Conservation (phyloP, 2,797 vertebrate species). For the Cetoscarus ocellatus region DNA sequence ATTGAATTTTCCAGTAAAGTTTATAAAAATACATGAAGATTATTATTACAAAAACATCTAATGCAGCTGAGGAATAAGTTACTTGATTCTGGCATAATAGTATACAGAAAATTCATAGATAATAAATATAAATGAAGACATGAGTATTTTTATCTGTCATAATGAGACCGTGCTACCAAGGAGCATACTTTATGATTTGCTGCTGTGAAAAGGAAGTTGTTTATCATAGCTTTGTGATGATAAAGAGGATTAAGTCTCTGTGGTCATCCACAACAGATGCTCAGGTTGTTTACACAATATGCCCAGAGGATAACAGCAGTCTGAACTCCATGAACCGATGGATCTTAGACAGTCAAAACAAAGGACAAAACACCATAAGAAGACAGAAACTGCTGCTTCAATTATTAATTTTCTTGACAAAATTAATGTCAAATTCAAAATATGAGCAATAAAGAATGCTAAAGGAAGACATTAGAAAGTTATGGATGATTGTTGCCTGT, state of each 20-base stretch:
- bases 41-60: no score
- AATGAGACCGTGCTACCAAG: background rate
- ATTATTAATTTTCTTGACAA: background rate
- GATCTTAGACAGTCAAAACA: background rate
- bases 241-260: slow-evolving; percentile 48
- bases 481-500: slow-evolving; percentile 10
- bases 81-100: no score
- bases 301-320: background rate
- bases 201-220: slow-evolving; percentile 18
- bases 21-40: no score
- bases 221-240: slow-evolving; percentile 12
- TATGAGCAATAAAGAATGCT: background rate
- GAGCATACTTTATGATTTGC: background rate
- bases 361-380: background rate
- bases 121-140: background rate
- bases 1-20: no score
- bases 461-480: slow-evolving; percentile 5
- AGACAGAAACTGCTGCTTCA: background rate
- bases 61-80: no score
- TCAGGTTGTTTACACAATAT: slow-evolving; percentile 23
- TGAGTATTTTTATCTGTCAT: background rate
- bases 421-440: background rate
- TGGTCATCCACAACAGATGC: slow-evolving; percentile 35
- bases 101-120: no score
- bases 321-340: background rate